Conservation (phyloP, 2,888 invertebrate genomes). For the Coelinius sp. region DNA sequence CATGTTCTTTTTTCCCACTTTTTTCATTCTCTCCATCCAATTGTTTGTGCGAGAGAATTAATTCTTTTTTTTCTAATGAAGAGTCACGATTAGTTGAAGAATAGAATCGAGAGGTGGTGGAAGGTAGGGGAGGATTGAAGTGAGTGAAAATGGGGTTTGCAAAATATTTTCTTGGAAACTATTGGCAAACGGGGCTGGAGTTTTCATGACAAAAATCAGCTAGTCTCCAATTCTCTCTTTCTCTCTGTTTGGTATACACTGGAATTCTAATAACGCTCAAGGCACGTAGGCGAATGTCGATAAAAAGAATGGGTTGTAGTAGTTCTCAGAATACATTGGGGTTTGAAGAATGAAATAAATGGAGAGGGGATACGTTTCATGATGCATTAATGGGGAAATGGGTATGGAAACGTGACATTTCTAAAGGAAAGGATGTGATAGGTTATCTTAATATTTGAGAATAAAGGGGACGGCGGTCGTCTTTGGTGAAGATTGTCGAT, state of each 20-base stretch:
- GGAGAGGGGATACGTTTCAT: neutral
- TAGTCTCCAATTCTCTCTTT: conserved; percentile 45
- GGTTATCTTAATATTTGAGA: neutral
- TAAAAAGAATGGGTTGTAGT: conserved; percentile 40
- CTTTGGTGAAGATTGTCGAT: neutral
- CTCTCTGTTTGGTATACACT: conserved; percentile 39
- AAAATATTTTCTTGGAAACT: conserved; percentile 10
- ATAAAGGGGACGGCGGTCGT: neutral
- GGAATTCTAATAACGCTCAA: conserved; percentile 52
- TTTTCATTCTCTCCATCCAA: neutral
- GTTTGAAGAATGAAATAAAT: neutral
- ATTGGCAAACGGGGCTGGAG: conserved; percentile 1
- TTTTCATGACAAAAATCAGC: conserved; percentile 34
- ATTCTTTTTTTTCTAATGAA: conserved; percentile 34
- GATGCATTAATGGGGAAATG: neutral
- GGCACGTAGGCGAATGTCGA: conserved; percentile 52
- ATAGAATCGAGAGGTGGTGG: conserved; percentile 39
- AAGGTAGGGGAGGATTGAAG: conserved; percentile 37
- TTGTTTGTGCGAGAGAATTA: conserved; percentile 10
- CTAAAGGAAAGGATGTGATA: neutral
- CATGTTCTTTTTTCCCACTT: neutral
- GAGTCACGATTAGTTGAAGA: conserved; percentile 23
- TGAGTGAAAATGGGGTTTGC: conserved; percentile 42
- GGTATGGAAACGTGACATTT: neutral
- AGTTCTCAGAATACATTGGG: conserved; percentile 3